phyloP scores from a whole-genome alignment of 1,140 invertebrate species.

The Aphaenogaster ashmeadi region DNA sequence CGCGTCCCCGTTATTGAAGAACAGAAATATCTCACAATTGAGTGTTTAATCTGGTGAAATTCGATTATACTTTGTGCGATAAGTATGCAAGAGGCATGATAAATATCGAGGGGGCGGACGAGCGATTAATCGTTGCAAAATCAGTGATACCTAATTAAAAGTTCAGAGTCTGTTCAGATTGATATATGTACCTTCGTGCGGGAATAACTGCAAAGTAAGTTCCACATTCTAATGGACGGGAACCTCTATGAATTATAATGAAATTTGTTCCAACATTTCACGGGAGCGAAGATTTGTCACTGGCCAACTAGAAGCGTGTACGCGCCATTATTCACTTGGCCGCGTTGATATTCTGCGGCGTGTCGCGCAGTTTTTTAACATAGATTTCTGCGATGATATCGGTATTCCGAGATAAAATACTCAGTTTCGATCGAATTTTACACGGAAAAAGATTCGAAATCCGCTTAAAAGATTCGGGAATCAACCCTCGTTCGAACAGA shows the following conservation, averaged over 20 bases:
- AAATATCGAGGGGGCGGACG: background rate
- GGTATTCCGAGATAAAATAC: slow-evolving; percentile 27
- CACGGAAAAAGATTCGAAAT: slow-evolving; percentile 8
- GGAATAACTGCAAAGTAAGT: slow-evolving; percentile 26
- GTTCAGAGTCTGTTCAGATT: background rate
- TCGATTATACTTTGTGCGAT: background rate
- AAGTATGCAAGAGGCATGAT: background rate
- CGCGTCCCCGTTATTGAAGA: background rate
- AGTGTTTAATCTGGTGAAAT: background rate
- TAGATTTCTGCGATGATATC: slow-evolving; percentile 1
- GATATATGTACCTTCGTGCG: slow-evolving; percentile 1
- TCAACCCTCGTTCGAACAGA: background rate
- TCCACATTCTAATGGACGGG: slow-evolving; percentile 20
- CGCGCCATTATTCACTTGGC: slow-evolving; percentile 23
- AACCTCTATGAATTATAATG: slow-evolving; percentile 40
- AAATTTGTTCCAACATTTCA: slow-evolving; percentile 31
- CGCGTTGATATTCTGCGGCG: background rate
- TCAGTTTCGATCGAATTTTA: background rate
- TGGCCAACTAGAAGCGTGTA: background rate
- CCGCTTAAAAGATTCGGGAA: background rate
- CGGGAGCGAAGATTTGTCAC: slow-evolving; percentile 29
- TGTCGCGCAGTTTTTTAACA: background rate
- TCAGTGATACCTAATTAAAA: slow-evolving; percentile 23
- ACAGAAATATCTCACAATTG: background rate
- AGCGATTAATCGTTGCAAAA: background rate